Evolutionary conservation across 2,888 invertebrate genomes (phyloP).

Genomic region (Lasioglossum morio): DNA sequence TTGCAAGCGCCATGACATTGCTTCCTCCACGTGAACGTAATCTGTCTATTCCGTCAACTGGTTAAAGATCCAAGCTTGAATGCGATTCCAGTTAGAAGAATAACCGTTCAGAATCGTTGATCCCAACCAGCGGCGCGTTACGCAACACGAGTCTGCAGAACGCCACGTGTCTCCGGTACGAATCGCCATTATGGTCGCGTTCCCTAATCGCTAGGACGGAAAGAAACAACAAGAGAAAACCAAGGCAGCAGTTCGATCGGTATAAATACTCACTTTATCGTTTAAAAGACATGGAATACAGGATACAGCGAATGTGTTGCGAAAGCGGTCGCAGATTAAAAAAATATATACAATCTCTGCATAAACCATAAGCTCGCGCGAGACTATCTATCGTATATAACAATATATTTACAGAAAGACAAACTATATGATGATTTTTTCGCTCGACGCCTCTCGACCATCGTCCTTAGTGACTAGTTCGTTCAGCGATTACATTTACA

Average conservation of each 20-base stretch:
- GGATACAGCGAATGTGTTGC: constrained; percentile 30
- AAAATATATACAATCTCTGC: neutral
- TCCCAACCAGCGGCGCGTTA: constrained; percentile 33
- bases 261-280: constrained; percentile 61
- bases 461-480: constrained; percentile 53
- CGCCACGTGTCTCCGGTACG: constrained; percentile 33
- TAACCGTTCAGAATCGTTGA: constrained; percentile 25
- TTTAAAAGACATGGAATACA: constrained; percentile 38
- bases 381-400: neutral
- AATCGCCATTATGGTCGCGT: constrained; percentile 4
- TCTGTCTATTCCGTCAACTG: neutral
- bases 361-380: neutral
- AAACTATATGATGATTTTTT: neutral
- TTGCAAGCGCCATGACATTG: constrained; percentile 6
- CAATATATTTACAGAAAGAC: neutral
- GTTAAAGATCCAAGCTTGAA: neutral
- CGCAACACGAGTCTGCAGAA: constrained; percentile 24
- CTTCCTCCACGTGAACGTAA: neutral
- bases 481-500: constrained; percentile 57
- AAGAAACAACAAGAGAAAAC: constrained; percentile 12
- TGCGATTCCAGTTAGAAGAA: neutral
- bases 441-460: constrained; percentile 23
- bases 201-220: neutral
- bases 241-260: constrained; percentile 30
- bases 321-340: neutral